Percentiles rank a stretch among this genome's conserved stretches.
These are phyloP conservation scores for Agonopterix heracliana DNA, from an alignment of 2,888 invertebrate species.

Conservation along the genomic window DNA sequence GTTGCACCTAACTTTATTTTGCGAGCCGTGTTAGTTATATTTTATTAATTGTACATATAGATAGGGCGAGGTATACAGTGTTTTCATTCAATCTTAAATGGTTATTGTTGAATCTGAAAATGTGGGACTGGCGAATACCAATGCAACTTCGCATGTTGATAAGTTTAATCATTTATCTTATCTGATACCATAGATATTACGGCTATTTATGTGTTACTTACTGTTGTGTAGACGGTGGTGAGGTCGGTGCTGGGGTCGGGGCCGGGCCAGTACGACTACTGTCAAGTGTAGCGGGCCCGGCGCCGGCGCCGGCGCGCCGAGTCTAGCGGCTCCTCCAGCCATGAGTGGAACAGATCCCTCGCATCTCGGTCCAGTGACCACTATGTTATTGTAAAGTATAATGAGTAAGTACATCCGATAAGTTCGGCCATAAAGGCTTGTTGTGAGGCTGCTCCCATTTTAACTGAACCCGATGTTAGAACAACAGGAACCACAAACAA, in stretches of 20 bases:
- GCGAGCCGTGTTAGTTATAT: slow-evolving; percentile 66
- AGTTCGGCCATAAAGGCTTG: slow-evolving; percentile 40
- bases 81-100: slow-evolving; percentile 51
- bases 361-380: slow-evolving; percentile 42
- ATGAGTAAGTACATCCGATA: slow-evolving; percentile 37
- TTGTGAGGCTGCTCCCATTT: slow-evolving; percentile 49
- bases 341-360: slow-evolving; percentile 45
- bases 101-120: slow-evolving; percentile 61
- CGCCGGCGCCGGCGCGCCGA: neutral
- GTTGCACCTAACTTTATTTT: slow-evolving; percentile 67
- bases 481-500: neutral
- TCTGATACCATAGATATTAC: slow-evolving; percentile 51
- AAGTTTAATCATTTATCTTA: slow-evolving; percentile 41
- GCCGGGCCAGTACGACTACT: neutral
- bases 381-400: slow-evolving; percentile 34
- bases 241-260: slow-evolving; percentile 21
- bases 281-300: neutral
- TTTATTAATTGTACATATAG: slow-evolving; percentile 69
- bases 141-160: slow-evolving; percentile 52
- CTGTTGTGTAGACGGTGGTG: slow-evolving; percentile 35
- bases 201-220: slow-evolving; percentile 57
- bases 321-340: slow-evolving; percentile 13
- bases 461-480: slow-evolving; percentile 41
- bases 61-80: slow-evolving; percentile 62
- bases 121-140: slow-evolving; percentile 50